Percentiles rank a stretch among this genome's conserved stretches.
phyloP scores from a whole-genome alignment of 2,797 vertebrate genomes.

The Tauraco hartlaubi region DNA sequence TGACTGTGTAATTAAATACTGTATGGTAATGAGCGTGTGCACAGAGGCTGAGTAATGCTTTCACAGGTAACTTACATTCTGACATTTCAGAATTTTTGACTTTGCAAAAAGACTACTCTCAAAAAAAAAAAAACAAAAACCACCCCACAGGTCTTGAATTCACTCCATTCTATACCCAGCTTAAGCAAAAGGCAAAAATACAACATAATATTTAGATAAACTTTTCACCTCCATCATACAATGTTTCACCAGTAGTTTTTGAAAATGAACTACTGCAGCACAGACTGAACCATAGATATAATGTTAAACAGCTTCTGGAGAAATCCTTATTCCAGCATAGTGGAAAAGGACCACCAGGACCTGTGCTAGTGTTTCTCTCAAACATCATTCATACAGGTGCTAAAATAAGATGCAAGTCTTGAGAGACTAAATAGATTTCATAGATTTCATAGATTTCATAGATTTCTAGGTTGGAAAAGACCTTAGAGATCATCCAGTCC shows the following conservation, averaged over 20 bases:
- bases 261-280: background rate
- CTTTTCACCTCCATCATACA: background rate
- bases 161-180: background rate
- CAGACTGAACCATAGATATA: background rate
- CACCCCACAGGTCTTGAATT: background rate
- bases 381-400: background rate
- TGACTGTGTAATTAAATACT: constrained; percentile 23
- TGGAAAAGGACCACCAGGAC: background rate
- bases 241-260: background rate
- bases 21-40: background rate
- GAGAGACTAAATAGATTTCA: background rate
- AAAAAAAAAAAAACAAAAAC: background rate
- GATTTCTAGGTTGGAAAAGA: no score
- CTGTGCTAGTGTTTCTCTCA: background rate
- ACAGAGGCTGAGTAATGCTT: background rate
- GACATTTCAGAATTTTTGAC: background rate
- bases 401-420: background rate
- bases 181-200: background rate
- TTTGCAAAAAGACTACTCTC: background rate
- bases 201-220: background rate
- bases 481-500: no score
- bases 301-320: background rate
- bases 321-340: background rate
- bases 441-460: no score
- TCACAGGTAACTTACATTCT: background rate